Base-by-base conservation (phyloP, 2,888 invertebrate species). In the Pheosia tremula region DNA sequence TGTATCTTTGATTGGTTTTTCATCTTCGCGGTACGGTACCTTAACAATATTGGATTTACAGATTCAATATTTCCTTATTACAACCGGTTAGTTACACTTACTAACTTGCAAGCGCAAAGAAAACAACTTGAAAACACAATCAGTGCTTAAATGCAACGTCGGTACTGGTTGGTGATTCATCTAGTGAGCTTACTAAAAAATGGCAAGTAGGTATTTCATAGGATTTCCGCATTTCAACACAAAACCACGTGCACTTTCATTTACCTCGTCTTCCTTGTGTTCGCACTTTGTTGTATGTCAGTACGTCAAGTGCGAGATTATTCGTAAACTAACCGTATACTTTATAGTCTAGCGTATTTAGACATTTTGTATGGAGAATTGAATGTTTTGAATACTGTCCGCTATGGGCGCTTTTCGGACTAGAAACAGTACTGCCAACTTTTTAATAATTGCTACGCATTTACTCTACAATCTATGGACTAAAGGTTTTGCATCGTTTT, bases 161-260 rank as follows among this genome's bases (percentile, higher is more conserved):
- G 24, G 24, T 41, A 7, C 47, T n/a, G 47, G 47, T 53, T 11
- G 9, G 11, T 53, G 53, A 53, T 11, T 53, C 53, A 53, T 53
- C 53, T 53, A 53, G 37, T 9, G 37, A 53, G 37, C 24, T 53
- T 53, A 37, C 36, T 53, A 53, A 37, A 53, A 53, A 53, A 38
- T 53, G 37, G 53, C 24, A 24, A 24, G 24, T 24, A 24, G 24
- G 24, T 38, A 24, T 37, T 13, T n/a, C 43, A 52, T 52, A 52
- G 53, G 53, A 53, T 37, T 53, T 53, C 53, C 53, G 53, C 53
- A 53, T 53, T 53, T 53, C 37, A 37, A 11, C 24, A 10, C 53
- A 53, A 37, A 53, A 53, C 47, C 47, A n/a, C n/a, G 47, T 47
- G 47, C 11, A 47, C 47, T 47, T 47, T 47, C 47, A 47, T 47